Percentiles rank a stretch among this genome's conserved stretches.
phyloP scores from a whole-genome alignment of 1,140 invertebrate genomes.

The Drosophila virilis region DNA sequence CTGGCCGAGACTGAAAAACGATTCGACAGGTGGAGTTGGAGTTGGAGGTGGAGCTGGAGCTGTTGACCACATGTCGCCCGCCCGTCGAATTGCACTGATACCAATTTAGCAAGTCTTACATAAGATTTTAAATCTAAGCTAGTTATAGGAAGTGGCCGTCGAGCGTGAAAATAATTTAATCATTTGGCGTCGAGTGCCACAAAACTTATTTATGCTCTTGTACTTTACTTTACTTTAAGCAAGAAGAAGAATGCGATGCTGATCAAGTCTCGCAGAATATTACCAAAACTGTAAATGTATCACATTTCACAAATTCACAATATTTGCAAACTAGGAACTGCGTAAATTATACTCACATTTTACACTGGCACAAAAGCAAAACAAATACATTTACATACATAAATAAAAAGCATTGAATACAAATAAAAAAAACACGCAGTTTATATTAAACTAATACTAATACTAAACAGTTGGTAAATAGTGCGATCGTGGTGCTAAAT shows the following conservation, averaged over 20 bases:
- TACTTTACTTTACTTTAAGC: slow-evolving; percentile 33
- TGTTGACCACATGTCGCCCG: not conserved
- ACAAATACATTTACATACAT: not conserved
- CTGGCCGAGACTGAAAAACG: too few relatives aligned
- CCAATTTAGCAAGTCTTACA: slow-evolving; percentile 22
- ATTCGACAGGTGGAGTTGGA: too few relatives aligned
- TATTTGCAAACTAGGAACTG: slow-evolving; percentile 36
- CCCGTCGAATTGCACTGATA: slow-evolving; percentile 34
- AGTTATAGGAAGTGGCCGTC: slow-evolving; percentile 22
- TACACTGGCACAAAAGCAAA: slow-evolving; percentile 20
- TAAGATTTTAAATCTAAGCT: slow-evolving; percentile 29
- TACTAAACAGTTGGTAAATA: slow-evolving; percentile 51
- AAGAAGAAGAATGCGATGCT: slow-evolving; percentile 39
- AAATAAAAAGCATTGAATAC: slow-evolving; percentile 28
- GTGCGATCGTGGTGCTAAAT: slow-evolving; percentile 71
- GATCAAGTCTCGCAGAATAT: not conserved
- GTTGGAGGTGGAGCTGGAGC: too few relatives aligned
- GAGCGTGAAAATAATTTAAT: slow-evolving; percentile 32
- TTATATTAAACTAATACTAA: slow-evolving; percentile 16
- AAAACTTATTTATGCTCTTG: slow-evolving; percentile 16
- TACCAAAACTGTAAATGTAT: slow-evolving; percentile 25
- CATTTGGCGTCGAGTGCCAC: not conserved
- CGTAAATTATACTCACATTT: slow-evolving; percentile 11
- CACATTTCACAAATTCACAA: not conserved
- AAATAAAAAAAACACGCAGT: slow-evolving; percentile 21